Evolutionary conservation across 92 coral and sea anemone genomes (phyloP), one percentile per base, ranked within the genome.

Genomic region (Zoanthus gigantus): DNA sequence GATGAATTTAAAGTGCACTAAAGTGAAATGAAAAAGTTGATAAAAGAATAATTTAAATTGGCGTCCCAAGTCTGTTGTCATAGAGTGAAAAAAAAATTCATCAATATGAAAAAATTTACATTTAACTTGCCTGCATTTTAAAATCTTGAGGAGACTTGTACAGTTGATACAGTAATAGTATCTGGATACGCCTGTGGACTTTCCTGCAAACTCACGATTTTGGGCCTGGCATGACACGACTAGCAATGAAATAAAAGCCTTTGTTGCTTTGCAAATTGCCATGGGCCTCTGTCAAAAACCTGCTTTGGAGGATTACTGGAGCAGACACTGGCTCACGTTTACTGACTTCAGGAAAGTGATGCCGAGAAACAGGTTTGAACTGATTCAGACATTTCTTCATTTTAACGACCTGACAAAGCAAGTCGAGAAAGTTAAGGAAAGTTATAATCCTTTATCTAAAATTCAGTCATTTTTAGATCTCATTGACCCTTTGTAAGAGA

Each of bases 221-320:
- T 72, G 84, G 53, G 79, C 76, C 11, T 93, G 94, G 96, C 16
- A 29, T 71, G 94, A 93, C 84, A 86, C 91, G 17, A 76, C 87
- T 86, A 29, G 83, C 77, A 57, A 23, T 86, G 94, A 93, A 86
- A 79, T 93, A 31, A 86, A 74, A 69, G 90, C 92, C 68, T 93
- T 86, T 87, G 84, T 83, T 60, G 94, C 94, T n/a, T 87, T 93
- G 73, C 87, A 93, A 80, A 93, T 89, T 77, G 91, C 91, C 2
- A 87, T 94, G 93, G 96, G 93, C 58, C 90, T 94, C 23, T 84
- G 94, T 53, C 85, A 89, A 48, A 93, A 93, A 3, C 73, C 42
- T 68, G 44, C 73, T 68, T 60, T 60, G 60, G 87, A 78, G 74
- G 92, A 91, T 58, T 91, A 91, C 65, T 91, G 94, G 93, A 72